Percentiles rank a stretch among this genome's conserved stretches.
These are phyloP conservation scores for Calcarius ornatus DNA, from an alignment of 2,113 vertebrate genomes.

Conservation along the genomic window DNA sequence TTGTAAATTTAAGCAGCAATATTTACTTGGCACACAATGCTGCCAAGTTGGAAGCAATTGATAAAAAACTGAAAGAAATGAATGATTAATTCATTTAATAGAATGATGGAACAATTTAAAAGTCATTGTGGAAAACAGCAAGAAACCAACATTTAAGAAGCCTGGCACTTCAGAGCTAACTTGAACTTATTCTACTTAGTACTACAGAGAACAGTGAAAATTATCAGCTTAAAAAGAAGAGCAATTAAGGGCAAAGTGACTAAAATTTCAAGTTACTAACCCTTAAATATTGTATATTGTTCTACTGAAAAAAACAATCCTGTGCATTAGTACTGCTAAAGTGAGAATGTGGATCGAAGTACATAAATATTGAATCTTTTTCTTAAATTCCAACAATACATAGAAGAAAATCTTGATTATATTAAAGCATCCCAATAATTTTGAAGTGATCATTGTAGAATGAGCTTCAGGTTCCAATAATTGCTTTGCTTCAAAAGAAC, in stretches of 20 bases:
- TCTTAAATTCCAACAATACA: background rate
- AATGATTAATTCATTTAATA: constrained; percentile 10
- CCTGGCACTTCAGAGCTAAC: background rate
- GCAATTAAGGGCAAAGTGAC: background rate
- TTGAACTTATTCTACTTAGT: background rate
- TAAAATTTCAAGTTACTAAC: background rate
- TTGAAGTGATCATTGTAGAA: background rate
- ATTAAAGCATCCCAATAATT: background rate
- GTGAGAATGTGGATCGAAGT: background rate
- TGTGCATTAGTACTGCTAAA: background rate
- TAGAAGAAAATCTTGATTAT: background rate
- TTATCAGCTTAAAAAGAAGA: background rate
- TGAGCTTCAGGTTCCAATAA: background rate
- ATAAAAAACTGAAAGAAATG: background rate
- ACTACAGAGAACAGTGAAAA: background rate
- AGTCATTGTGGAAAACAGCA: background rate
- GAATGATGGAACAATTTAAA: background rate
- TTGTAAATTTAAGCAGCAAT: background rate
- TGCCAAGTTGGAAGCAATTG: background rate
- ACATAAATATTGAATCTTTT: background rate
- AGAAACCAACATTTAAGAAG: background rate
- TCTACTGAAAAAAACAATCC: background rate
- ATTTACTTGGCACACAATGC: background rate
- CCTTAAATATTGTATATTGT: background rate
- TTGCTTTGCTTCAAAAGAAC: background rate